These are phyloP conservation scores for Sebastes hopkinsi DNA, from an alignment of 2,797 vertebrate genomes.

Conservation along the genomic window DNA sequence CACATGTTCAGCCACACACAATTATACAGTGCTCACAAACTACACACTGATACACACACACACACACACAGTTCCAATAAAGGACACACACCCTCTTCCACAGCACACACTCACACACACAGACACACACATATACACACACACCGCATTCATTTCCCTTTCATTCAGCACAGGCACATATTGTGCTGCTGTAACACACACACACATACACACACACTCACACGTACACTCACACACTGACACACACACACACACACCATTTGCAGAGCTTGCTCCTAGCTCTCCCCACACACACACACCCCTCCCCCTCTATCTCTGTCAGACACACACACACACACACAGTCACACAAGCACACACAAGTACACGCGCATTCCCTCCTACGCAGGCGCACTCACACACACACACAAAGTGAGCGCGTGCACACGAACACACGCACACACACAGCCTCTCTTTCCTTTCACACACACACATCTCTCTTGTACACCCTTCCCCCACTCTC, in stretches of 20 bases:
- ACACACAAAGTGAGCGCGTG: conserved; percentile 31
- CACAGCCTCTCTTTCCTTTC: conserved; percentile 39
- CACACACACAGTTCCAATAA: conserved; percentile 53
- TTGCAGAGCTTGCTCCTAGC: conserved; percentile 69
- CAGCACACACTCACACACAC: conserved; percentile 40
- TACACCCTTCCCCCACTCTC: conserved; percentile 67
- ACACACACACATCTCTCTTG: conserved; percentile 41
- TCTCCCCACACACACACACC: conserved; percentile 59
- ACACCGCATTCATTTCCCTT: conserved; percentile 78
- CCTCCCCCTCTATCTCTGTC: conserved; percentile 63
- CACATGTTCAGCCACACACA: conserved; percentile 59
- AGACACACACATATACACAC: conserved; percentile 40
- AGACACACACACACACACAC: conserved; percentile 40
- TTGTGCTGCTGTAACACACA: conserved; percentile 76
- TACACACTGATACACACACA: conserved; percentile 32
- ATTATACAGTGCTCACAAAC: conserved; percentile 44
- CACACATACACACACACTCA: conserved; percentile 21
- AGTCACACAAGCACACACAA: conserved; percentile 34
- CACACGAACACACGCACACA: conserved; percentile 41
- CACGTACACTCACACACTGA: conserved; percentile 4
- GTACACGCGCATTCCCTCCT: conserved; percentile 27
- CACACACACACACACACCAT: conserved; percentile 45
- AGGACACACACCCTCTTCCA: conserved; percentile 68
- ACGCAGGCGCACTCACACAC: conserved; percentile 17
- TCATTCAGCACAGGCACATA: conserved; percentile 80